These are phyloP conservation scores for Cryptops parisi DNA, from an alignment of 2,888 invertebrate species.

Conservation along the genomic window DNA sequence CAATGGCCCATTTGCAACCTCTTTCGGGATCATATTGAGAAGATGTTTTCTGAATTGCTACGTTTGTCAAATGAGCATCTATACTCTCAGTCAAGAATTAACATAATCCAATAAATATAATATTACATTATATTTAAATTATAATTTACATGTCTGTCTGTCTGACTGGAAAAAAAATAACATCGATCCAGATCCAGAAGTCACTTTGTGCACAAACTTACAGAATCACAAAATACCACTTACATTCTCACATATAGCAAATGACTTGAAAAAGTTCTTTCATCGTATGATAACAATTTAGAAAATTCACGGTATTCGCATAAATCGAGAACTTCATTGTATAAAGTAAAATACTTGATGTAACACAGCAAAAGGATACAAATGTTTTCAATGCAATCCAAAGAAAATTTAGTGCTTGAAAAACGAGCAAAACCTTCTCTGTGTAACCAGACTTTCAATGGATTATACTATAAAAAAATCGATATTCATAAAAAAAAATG, in stretches of 20 bases:
- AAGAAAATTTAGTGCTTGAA: conserved; percentile 42
- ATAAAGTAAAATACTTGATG: too few species aligned
- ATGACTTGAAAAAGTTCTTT: too few species aligned
- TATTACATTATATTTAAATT: neutral
- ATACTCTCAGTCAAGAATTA: neutral
- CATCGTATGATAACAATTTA: too few species aligned
- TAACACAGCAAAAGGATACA: conserved; percentile 33
- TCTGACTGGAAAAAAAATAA: too few species aligned
- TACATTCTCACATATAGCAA: too few species aligned
- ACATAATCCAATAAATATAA: neutral
- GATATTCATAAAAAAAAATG: neutral
- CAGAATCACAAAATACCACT: too few species aligned
- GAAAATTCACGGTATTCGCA: too few species aligned
- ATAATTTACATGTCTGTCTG: conserved; percentile 21
- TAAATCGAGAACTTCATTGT: too few species aligned
- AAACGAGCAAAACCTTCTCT: conserved; percentile 48
- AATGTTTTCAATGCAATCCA: conserved; percentile 42
- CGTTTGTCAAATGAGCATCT: conserved; percentile 39
- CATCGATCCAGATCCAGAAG: too few species aligned
- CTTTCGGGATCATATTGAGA: conserved; percentile 35
- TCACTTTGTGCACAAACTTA: too few species aligned
- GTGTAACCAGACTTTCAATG: conserved; percentile 41
- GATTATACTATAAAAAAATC: conserved; percentile 28
- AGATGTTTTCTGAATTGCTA: conserved; percentile 40
- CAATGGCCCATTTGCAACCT: conserved; percentile 44